Base-by-base conservation (phyloP, 1,140 invertebrate genomes). In the Octopus bimaculoides region DNA sequence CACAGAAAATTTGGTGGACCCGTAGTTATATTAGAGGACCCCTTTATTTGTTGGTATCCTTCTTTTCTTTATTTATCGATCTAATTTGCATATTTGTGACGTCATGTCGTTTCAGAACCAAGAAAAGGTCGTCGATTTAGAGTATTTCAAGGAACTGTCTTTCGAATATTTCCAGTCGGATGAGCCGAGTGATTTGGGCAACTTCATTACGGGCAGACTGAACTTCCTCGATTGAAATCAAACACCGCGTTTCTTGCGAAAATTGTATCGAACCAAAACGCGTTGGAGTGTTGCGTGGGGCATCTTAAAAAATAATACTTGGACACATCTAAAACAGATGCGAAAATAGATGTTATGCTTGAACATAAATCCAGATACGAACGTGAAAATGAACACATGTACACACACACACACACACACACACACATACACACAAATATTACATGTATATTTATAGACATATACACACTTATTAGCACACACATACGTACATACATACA, bases 191-290 rank as follows among this genome's bases (percentile, higher is more conserved):
- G 85, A 85, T 53, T 83, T 90, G 10, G 90, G 90, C 17, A 91
- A 90, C 80, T 91, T 91, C 82, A 89, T 91, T 53, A 90, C 87
- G 9, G 90, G 90, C 12, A 88, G 85, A 83, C 81, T 91, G 4
- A 83, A 86, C 17, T 90, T 89, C 74, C 5, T 53, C 4, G 20
- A 52, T 41, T 14, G 52, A 75, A 71, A 71, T 71, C 26, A 17
- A 9, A 5, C 5, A 71, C 66, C 5, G 26, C 17, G 5, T 14
- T 1, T 9, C 14, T 71, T 41, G 26, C 26, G 26, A 41, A 41
- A 41, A 41, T 3, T 41, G 26, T 41, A 41, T 41, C 3, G 26
- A 41, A 41, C 26, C 26, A 41, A 41, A 41, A 41, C 26, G 26
- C 1, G 26, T 41, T 41, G 26, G 26, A 41, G 26, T 41, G 26